These are phyloP conservation scores for Conus ventricosus DNA, from an alignment of 1,140 invertebrate species.

Conservation along the genomic window DNA sequence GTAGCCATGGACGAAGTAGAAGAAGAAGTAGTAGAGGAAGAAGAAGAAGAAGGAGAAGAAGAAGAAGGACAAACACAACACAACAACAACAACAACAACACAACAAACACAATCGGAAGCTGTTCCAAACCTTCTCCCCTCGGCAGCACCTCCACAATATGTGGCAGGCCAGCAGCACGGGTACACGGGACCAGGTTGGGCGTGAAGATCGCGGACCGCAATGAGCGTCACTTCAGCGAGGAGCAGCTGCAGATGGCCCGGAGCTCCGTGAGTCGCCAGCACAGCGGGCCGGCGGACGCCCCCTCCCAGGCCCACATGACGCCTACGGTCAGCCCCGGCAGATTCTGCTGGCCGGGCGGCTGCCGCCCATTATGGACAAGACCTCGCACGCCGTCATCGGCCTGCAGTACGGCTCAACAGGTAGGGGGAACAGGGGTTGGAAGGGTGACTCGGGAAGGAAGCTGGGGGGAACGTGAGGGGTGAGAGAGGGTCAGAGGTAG, in stretches of 20 bases:
- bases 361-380: not conserved
- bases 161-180: conserved; percentile 29
- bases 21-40: too few species aligned
- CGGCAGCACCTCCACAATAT: too few species aligned
- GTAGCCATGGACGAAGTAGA: too few species aligned
- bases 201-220: conserved; percentile 19
- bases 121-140: too few species aligned
- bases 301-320: conserved; percentile 28
- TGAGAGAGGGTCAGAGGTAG: too few species aligned
- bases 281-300: conserved; percentile 16
- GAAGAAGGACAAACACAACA: too few species aligned
- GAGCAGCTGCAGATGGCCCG: conserved; percentile 23
- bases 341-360: conserved; percentile 3
- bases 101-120: too few species aligned
- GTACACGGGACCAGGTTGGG: conserved; percentile 22
- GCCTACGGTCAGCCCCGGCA: conserved; percentile 22
- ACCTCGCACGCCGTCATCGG: conserved; percentile 14
- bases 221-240: conserved; percentile 31
- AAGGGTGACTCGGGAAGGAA: too few species aligned
- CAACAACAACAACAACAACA: too few species aligned
- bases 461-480: too few species aligned
- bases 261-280: conserved; percentile 16
- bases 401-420: conserved; percentile 37
- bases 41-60: too few species aligned
- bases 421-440: not conserved